Evolutionary conservation across 2,888 invertebrate species (phyloP), one percentile per base, ranked within the genome.

Genomic region (Macropis europaea): DNA sequence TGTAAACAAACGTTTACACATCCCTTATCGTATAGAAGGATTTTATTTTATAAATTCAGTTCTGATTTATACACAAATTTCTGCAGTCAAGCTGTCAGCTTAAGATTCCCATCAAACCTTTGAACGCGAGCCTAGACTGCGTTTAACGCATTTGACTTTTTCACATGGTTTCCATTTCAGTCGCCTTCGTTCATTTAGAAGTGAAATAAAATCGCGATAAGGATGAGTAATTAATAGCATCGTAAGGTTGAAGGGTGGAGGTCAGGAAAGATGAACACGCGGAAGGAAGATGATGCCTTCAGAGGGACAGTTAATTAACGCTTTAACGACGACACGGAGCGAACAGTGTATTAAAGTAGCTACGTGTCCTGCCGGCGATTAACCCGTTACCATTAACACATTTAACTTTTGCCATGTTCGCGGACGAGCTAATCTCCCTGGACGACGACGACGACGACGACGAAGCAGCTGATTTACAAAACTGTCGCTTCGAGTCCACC

Each of bases 271-370:
- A 2, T 11, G 47, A 40, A 36, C 9, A 17, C 7, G 15, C 4
- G 60, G 53, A 40, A 61, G 19, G 19, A 48, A 28, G 48, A 30
- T 42, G 34, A 42, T 30, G 13, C 54, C 45, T 64, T 53, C 38
- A 9, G 1, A 13, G 34, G 19, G 30, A 38, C 56, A 32, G 75
- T 71, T 76, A 66, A 74, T 76, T 74, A 71, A 71, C 70, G 19
- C 42, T 59, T 71, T 71, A 70, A 74, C 52, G 54, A 43, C 38
- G 40, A 22, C 40, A 43, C 28, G 47, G 36, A 17, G 40, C 69
- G 24, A 53, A 17, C 42, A 34, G 50, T 59, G 36, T 56, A 73
- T 73, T 70, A 70, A 73, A 75, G 60, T 36, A 53, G 73, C 32
- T 36, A 38, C 50, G 26, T 34, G 13, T 19, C 48, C 53, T 26